Percentiles rank a stretch among this genome's conserved stretches.
Evolutionary conservation across 2,888 invertebrate genomes (phyloP).

Genomic region (Cephus nigrinus): DNA sequence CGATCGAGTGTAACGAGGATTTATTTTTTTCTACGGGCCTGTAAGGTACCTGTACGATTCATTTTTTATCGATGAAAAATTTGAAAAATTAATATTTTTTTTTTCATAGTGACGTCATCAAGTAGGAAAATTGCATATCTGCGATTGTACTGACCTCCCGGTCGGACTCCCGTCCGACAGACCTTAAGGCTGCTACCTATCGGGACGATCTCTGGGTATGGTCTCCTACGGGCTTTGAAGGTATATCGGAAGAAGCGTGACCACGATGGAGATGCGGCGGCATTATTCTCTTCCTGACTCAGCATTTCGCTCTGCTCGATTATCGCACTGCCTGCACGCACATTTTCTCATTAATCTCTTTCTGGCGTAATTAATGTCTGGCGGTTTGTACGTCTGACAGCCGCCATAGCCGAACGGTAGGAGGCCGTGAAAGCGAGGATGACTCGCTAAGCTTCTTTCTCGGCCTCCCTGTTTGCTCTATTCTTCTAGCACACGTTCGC

Average conservation of each 20-base stretch:
- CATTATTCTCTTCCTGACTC: conserved; percentile 40
- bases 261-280: conserved; percentile 30
- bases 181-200: not conserved
- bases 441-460: conserved; percentile 26
- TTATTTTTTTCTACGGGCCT: too few relatives aligned
- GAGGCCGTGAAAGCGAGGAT: conserved; percentile 38
- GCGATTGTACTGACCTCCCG: not conserved
- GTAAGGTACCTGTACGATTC: too few relatives aligned
- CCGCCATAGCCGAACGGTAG: conserved; percentile 30
- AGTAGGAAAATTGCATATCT: not conserved
- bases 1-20: too few relatives aligned
- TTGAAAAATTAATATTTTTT: too few relatives aligned
- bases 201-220: not conserved
- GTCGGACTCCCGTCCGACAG: too few relatives aligned
- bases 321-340: conserved; percentile 40
- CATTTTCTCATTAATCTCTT: conserved; percentile 54
- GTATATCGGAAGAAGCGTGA: conserved; percentile 29
- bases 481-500: conserved; percentile 13
- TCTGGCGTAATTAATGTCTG: conserved; percentile 52
- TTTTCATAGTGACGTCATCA: too few relatives aligned
- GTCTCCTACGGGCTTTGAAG: not conserved
- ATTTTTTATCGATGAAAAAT: too few relatives aligned
- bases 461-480: conserved; percentile 4
- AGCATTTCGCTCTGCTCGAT: conserved; percentile 44
- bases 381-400: conserved; percentile 43